These are phyloP conservation scores for Microtus obscurus DNA, from an alignment of 2,797 vertebrate genomes.

Conservation along the genomic window DNA sequence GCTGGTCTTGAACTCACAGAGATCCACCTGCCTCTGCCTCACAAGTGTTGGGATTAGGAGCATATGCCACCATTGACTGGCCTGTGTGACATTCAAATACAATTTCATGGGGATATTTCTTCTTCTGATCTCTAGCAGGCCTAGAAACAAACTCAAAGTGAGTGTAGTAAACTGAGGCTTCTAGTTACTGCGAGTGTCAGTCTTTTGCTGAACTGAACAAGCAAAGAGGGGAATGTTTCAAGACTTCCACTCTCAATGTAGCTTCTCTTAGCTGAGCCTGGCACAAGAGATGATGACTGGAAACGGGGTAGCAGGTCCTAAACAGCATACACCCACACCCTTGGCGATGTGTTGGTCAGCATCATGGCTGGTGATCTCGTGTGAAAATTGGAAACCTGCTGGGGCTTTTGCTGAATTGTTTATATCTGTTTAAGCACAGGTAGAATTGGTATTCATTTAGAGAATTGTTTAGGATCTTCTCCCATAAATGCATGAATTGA, in stretches of 20 bases:
- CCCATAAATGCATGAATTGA: not conserved
- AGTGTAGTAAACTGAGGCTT: not conserved
- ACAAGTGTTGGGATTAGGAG: no score
- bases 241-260: not conserved
- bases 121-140: not conserved
- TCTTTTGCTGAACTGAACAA: not conserved
- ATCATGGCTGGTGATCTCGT: not conserved
- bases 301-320: not conserved
- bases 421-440: not conserved
- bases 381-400: not conserved
- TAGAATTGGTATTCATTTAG: not conserved
- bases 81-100: no score
- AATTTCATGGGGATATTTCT: not conserved
- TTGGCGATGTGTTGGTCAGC: not conserved
- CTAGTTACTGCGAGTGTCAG: not conserved
- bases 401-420: not conserved
- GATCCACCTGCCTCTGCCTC: no score
- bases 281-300: not conserved
- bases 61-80: no score
- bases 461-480: not conserved
- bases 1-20: no score
- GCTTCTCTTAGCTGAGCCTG: not conserved
- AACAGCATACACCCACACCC: not conserved
- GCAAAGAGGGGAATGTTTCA: not conserved
- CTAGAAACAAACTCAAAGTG: not conserved